phyloP scores from a whole-genome alignment of 1,140 invertebrate genomes.

The Leptinotarsa texana region DNA sequence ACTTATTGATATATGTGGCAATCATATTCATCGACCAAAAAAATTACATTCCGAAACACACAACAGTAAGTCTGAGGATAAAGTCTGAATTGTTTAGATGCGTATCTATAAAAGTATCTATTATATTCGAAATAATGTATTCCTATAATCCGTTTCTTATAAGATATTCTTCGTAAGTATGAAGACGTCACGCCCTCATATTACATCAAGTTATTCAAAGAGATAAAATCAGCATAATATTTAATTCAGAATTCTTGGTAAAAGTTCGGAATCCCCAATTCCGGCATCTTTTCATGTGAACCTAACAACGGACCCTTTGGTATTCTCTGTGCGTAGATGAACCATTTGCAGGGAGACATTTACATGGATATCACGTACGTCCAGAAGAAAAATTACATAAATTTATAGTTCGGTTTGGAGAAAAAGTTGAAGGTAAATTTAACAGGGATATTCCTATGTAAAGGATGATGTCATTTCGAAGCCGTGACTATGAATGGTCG shows the following conservation, averaged over 20 bases:
- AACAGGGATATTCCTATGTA: conserved; percentile 19
- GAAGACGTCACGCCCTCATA: neutral
- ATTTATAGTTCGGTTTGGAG: conserved; percentile 23
- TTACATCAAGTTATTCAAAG: neutral
- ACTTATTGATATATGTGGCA: too few relatives aligned
- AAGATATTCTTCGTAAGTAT: conserved; percentile 7
- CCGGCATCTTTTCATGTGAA: neutral
- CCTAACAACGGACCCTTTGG: conserved; percentile 1
- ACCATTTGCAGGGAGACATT: conserved; percentile 5
- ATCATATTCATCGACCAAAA: too few relatives aligned
- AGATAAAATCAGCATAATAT: conserved; percentile 19
- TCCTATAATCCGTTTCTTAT: conserved; percentile 9
- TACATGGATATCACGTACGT: conserved; percentile 20
- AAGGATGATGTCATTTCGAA: conserved; percentile 16
- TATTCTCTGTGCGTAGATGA: conserved; percentile 13
- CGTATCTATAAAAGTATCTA: neutral
- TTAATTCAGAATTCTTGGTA: conserved; percentile 16
- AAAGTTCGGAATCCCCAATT: conserved; percentile 1
- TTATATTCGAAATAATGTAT: conserved; percentile 8
- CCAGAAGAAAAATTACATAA: conserved; percentile 25
- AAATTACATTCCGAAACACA: too few relatives aligned
- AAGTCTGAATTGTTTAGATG: neutral
- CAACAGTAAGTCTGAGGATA: neutral
- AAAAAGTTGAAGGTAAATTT: conserved; percentile 21
- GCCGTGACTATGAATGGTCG: conserved; percentile 4